Evolutionary conservation across 2,797 vertebrate genomes (phyloP).

Genomic region (Echiichthys vipera): DNA sequence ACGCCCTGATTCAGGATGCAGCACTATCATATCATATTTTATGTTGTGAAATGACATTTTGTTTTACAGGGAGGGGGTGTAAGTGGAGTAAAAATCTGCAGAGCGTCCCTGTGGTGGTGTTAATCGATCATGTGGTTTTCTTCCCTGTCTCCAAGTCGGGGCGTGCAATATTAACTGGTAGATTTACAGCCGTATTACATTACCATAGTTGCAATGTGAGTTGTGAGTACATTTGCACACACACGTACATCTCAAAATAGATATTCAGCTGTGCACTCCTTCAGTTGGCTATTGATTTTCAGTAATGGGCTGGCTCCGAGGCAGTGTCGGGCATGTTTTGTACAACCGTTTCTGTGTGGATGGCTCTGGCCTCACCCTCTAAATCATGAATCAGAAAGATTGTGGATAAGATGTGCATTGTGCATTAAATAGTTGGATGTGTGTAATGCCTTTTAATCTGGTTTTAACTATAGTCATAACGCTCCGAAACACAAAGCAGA

Average conservation of each 20-base stretch:
- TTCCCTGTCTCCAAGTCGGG: background rate
- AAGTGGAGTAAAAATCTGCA: conserved; percentile 6
- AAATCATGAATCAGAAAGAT: background rate
- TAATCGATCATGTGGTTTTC: conserved; percentile 30
- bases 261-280: conserved; percentile 32
- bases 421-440: conserved; percentile 33
- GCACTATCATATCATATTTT: background rate
- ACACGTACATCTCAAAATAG: conserved; percentile 49
- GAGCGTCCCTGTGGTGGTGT: conserved; percentile 6
- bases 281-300: conserved; percentile 16
- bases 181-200: conserved; percentile 33
- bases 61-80: background rate
- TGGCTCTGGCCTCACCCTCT: background rate
- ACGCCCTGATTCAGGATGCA: background rate
- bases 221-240: conserved; percentile 5
- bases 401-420: conserved; percentile 13
- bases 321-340: background rate
- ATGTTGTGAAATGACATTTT: conserved; percentile 3
- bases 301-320: conserved; percentile 14
- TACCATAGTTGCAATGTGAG: conserved; percentile 32
- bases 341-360: background rate
- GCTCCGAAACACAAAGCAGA: conserved; percentile 14
- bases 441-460: conserved; percentile 36
- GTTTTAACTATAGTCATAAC: conserved; percentile 34
- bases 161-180: conserved; percentile 6